Conservation (phyloP, 1,140 invertebrate species). For the Bactericera cockerelli region DNA sequence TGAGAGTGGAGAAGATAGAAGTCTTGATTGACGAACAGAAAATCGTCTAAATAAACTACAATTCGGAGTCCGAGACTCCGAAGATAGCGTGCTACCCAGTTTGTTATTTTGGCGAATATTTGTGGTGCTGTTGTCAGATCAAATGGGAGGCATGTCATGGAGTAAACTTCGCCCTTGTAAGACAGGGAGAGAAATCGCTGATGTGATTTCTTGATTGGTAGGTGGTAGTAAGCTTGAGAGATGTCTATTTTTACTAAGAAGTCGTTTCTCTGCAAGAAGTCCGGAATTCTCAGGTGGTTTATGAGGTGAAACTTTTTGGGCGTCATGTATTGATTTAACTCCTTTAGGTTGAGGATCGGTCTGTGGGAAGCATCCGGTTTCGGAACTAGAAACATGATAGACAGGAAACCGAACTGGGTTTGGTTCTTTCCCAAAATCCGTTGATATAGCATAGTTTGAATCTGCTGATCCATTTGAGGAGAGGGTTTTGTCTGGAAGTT, state of each 20-base stretch:
- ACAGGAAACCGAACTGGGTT: conserved; percentile 18
- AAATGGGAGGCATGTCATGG: conserved; percentile 26
- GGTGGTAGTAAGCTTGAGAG: conserved; percentile 12
- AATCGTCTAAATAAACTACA: conserved; percentile 15
- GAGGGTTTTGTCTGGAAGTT: background rate
- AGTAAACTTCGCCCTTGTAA: conserved; percentile 12
- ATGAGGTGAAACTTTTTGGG: conserved; percentile 18
- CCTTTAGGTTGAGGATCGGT: conserved; percentile 21
- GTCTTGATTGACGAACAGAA: background rate
- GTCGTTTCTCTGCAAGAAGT: conserved; percentile 9
- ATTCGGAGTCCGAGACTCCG: conserved; percentile 15
- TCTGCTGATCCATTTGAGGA: background rate
- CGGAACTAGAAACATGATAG: conserved; percentile 20
- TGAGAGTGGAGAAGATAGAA: background rate
- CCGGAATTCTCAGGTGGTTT: conserved; percentile 17
- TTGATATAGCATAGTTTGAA: background rate
- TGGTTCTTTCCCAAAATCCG: background rate
- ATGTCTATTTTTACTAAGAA: background rate
- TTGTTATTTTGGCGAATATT: conserved; percentile 22
- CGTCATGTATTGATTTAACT: conserved; percentile 18
- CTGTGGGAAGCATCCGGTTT: conserved; percentile 18
- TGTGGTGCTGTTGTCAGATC: conserved; percentile 21
- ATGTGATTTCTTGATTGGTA: conserved; percentile 17
- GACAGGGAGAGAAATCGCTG: conserved; percentile 18
- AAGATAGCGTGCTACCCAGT: conserved; percentile 18